phyloP scores from a whole-genome alignment of 2,888 invertebrate genomes.

The Drosophila mulleri region DNA sequence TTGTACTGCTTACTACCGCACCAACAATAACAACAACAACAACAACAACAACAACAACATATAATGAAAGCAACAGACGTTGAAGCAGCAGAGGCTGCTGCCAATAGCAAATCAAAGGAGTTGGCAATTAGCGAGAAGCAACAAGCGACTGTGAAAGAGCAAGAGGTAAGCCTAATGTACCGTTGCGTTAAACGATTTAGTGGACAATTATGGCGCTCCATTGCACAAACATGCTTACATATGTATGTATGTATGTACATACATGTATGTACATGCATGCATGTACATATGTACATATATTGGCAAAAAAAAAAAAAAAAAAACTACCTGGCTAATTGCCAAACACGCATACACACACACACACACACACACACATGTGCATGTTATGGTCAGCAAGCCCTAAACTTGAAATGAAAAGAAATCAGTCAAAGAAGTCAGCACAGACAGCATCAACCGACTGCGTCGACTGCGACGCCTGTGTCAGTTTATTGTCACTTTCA shows the following conservation, averaged over 20 bases:
- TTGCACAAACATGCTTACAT: background rate
- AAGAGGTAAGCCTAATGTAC: slow-evolving; percentile 47
- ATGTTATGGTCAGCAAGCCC: slow-evolving; percentile 29
- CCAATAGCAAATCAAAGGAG: slow-evolving; percentile 32
- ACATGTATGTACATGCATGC: background rate
- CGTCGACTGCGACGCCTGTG: slow-evolving; percentile 2
- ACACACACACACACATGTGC: background rate
- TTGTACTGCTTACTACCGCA: slow-evolving; percentile 18
- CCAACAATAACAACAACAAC: slow-evolving; percentile 4
- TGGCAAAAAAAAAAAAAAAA: too few species aligned
- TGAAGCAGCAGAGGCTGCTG: background rate
- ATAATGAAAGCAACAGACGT: slow-evolving; percentile 21
- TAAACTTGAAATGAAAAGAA: slow-evolving; percentile 46
- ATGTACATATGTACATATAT: background rate
- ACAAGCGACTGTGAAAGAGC: slow-evolving; percentile 15
- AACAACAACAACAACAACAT: slow-evolving; percentile 1
- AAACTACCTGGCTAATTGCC: slow-evolving; percentile 5
- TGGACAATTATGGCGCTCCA: slow-evolving; percentile 21
- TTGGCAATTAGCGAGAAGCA: slow-evolving; percentile 11
- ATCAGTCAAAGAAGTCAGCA: slow-evolving; percentile 24
- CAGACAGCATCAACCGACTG: slow-evolving; percentile 5
- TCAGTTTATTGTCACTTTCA: slow-evolving; percentile 43
- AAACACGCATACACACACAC: background rate
- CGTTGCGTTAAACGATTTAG: slow-evolving; percentile 39
- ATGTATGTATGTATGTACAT: background rate